Conservation (phyloP, 2,888 invertebrate genomes). For the Coelopa pilipes region DNA sequence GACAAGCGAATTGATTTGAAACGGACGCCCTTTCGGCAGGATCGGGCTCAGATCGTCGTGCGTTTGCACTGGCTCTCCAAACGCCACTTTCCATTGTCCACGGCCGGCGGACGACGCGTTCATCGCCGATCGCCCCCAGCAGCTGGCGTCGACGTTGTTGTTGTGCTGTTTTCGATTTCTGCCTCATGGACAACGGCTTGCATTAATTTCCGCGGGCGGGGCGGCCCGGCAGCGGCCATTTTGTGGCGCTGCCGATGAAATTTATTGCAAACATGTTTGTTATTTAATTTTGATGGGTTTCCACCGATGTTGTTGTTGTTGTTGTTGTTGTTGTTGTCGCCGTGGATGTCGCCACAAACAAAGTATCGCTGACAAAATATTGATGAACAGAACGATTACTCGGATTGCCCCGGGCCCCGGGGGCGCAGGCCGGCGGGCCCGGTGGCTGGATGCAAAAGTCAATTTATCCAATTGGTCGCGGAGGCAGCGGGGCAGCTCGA, state of each 20-base stretch:
- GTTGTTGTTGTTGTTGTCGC: too few relatives aligned
- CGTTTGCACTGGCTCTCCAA: too few relatives aligned
- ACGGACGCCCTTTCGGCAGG: too few relatives aligned
- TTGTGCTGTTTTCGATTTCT: slow-evolving; percentile 16
- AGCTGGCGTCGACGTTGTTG: background rate
- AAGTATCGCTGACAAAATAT: slow-evolving; percentile 13
- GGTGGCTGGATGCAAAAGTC: background rate
- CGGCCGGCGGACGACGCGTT: too few relatives aligned
- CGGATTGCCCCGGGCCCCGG: background rate
- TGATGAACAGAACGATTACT: slow-evolving; percentile 6
- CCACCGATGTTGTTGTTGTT: slow-evolving; percentile 2
- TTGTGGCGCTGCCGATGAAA: background rate
- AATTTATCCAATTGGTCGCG: background rate
- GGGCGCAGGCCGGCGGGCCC: background rate
- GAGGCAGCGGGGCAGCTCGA: background rate
- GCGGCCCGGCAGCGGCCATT: background rate
- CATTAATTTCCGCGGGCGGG: background rate
- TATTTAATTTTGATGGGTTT: background rate
- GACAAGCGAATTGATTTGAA: too few relatives aligned
- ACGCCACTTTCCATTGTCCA: too few relatives aligned
- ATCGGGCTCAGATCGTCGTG: too few relatives aligned
- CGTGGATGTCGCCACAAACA: slow-evolving; percentile 7
- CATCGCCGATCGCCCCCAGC: too few relatives aligned
- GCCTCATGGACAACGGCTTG: background rate
- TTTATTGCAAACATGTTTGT: background rate